Base-by-base conservation (phyloP, 2,113 vertebrate species). In the Ursus arctos region DNA sequence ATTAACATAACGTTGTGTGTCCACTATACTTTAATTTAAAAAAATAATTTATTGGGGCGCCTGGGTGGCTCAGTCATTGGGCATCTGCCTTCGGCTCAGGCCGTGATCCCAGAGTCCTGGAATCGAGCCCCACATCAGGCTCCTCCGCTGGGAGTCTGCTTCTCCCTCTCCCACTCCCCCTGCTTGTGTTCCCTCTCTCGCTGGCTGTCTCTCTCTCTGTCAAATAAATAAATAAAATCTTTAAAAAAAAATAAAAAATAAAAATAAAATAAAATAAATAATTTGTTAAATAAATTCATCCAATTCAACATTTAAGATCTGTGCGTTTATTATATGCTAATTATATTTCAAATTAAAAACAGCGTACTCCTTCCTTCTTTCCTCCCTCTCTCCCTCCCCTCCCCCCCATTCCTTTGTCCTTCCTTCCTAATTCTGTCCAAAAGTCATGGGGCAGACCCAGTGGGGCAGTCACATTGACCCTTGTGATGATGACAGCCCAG, bases 241-340 rank as follows among this genome's bases (percentile, higher is more conserved):
- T 43, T 43, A 5, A 43, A 43, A 43, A 43, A 40, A 40, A 40
- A 40, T 40, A 40, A 40, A 40, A 40, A 40, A 40, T 40, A 40
- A 43, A 43, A 43, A 59, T 59, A 8, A 21, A 24, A 59, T 21
- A 22, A 59, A 24, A 59, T 24, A 57, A 57, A 71, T 36, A 72
- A 72, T 72, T 76, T 49, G 4, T 47, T 28, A 28, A 49, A 49
- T 76, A 76, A 85, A 31, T 1, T 87, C 61, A 77, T 79, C 33
- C 13, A 85, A 77, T 3, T 47, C 36, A 85, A 94, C 21, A 76
- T 85, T 92, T 95, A 63, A 93, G 28, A 93, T 43, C n/a, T 63
- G 65, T 63, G 21, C 16, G 16, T 47, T 85, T 31, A 19, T 33
- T 67, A 57, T 69, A 28, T 51, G 40, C 71, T 88, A 59, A 77